Base-by-base conservation (phyloP, 2,797 vertebrate genomes). In the Megaceryle alcyon region DNA sequence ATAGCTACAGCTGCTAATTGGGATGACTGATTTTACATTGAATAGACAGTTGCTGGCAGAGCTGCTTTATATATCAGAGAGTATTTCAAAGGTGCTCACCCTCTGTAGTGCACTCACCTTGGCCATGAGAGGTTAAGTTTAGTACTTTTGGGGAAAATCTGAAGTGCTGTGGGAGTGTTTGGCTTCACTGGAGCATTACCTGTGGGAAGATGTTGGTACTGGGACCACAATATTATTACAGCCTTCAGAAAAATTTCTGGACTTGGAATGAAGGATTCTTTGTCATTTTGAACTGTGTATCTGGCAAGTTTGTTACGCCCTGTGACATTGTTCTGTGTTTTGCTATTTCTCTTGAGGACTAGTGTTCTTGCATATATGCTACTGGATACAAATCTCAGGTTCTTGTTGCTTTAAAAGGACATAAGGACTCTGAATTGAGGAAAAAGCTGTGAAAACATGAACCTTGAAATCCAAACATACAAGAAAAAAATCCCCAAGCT, bases 51-150 rank as follows among this genome's bases (percentile, higher is more conserved):
- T 76, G 56, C 73, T 84, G 56, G 73, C 37, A 66, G 35, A 82
- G 43, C n/a, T 76, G 17, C 37, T 82, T 51, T 68, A 13, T 51
- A 8, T 21, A 31, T 56, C 12, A 65, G 20, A 21, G 15, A 31
- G 21, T 41, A n/a, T 65, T 79, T 90, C 54, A 66, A 54, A 82
- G 17, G 16, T 37, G 20, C 46, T 63, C 4, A 41, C 73, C 9
- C 17, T 73, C 22, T 8, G 5, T 7, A 41, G 25, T 71, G 33
- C 70, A 10, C 22, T 59, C 53, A 46, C 43, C 48, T 72, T 56
- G 63, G 56, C 33, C 0, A 0, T 37, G 20, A 29, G 21, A 81
- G 12, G 17, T 46, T 5, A 7, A 70, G 25, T 70, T 78, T 41
- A 65, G 20, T 57, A 72, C 29, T 76, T 95, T 31, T 12, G 17